phyloP scores from a whole-genome alignment of 37 sponge, comb jelly and placozoan species.

The Oopsacas minuta region DNA sequence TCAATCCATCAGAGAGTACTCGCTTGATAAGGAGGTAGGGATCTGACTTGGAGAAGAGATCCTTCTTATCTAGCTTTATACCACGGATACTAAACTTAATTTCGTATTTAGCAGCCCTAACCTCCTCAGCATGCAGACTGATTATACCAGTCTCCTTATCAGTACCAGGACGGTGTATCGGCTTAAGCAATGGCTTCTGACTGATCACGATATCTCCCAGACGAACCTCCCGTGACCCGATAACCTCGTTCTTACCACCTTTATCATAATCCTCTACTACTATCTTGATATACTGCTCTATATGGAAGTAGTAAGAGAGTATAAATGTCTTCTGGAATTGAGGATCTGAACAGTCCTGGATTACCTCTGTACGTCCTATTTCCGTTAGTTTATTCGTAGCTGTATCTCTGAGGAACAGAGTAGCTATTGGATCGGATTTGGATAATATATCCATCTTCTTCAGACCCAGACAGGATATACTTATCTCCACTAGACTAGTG shows the following conservation, averaged over 20 bases:
- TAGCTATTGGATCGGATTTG: not conserved
- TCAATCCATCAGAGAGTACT: not conserved
- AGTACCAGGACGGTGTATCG: not conserved
- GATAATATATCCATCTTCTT: conserved; percentile 1
- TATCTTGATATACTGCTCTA: not conserved
- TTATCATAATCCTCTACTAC: not conserved
- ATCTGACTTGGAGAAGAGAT: not conserved
- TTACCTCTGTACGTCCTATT: not conserved
- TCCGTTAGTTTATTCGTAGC: not conserved
- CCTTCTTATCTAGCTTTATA: not conserved
- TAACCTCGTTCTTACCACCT: not conserved
- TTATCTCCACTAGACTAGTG: conserved; percentile 4
- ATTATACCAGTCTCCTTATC: not conserved
- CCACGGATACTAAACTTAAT: not conserved
- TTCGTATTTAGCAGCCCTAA: not conserved
- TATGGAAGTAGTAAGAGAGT: conserved; percentile 8
- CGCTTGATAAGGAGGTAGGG: not conserved
- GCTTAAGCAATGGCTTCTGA: not conserved
- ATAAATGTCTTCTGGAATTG: not conserved
- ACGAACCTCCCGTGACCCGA: not conserved
- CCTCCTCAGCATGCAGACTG: conserved; percentile 5
- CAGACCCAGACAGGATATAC: not conserved
- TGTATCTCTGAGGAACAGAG: not conserved
- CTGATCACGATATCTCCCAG: conserved; percentile 1
- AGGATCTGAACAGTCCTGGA: not conserved